A percentile compares a stretch with the other conserved stretches of the same genome.
Evolutionary conservation across 1,140 invertebrate species (phyloP).

Genomic region (Drosophila leontia): DNA sequence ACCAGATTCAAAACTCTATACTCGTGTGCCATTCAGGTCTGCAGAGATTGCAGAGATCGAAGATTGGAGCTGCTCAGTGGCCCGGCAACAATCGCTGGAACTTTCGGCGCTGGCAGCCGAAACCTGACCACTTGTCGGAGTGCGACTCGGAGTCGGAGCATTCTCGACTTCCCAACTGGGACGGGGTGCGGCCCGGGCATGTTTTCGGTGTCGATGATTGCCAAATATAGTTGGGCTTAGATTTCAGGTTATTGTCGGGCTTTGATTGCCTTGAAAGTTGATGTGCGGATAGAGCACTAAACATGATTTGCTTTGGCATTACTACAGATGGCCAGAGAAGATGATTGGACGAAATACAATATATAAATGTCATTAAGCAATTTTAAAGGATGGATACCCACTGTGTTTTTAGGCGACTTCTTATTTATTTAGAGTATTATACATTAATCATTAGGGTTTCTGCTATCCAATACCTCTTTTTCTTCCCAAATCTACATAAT

Average conservation of each 20-base stretch:
- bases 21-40: constrained; percentile 48
- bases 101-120: constrained; percentile 19
- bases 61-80: constrained; percentile 39
- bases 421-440: background rate
- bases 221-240: constrained; percentile 51
- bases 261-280: constrained; percentile 28
- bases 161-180: constrained; percentile 42
- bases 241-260: constrained; percentile 40
- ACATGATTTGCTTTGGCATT: constrained; percentile 10
- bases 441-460: background rate
- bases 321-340: constrained; percentile 11
- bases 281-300: constrained; percentile 23
- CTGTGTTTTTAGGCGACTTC: background rate
- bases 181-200: constrained; percentile 42
- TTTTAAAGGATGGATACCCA: background rate
- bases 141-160: constrained; percentile 4
- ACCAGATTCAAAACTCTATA: constrained; percentile 58
- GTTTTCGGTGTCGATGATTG: constrained; percentile 28
- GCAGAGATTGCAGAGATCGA: constrained; percentile 18
- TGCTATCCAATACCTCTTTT: background rate
- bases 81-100: constrained; percentile 53
- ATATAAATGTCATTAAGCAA: constrained; percentile 3
- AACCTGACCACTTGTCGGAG: constrained; percentile 45
- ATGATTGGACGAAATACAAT: constrained; percentile 8
- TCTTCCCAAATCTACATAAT: constrained; percentile 27